Evolutionary conservation across 2,113 vertebrate species (phyloP), one percentile per base, ranked within the genome.

Genomic region (Cichladusa arquata): DNA sequence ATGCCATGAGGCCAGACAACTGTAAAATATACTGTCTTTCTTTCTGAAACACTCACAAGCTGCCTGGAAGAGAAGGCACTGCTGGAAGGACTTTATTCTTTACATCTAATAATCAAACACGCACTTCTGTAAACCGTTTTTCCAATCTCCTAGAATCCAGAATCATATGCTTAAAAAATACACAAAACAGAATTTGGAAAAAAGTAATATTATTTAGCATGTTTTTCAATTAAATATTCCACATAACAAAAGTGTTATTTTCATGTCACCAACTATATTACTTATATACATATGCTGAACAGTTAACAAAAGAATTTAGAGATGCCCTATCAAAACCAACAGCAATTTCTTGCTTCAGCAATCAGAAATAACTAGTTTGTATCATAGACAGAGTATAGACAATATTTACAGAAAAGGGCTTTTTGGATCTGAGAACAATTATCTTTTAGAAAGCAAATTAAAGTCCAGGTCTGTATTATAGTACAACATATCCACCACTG

Each of bases 191-290:
- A 67, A 91, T 96, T 98, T 98, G 97, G 60, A 97, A 98, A 97
- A 97, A 98, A 96, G 96, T 97, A 97, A 51, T 98, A 98, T 98
- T 98, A 98, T 98, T 98, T 98, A 97, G 97, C 96, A 98, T 96
- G 97, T 95, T 97, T 97, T 95, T 98, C 97, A 97, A 95, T 98
- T 98, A 98, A 98, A 98, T 98, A 98, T 98, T 97, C 95, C 97
- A 98, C 97, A 97, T 97, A 98, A 98, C 98, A 97, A 97, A 98
- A 98, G 90, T 95, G 94, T 96, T 96, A 95, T 97, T 94, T 97
- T 96, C 91, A 95, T 96, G 93, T 98, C 97, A 97, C 90, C 92
- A 93, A 88, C 97, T 96, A 77, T 96, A 88, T 94, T 91, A 97
- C 95, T 93, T 98, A 98, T 97, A 95, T 97, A 98, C 98, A 98